Evolutionary conservation across 2,797 vertebrate genomes (phyloP).

Genomic region (Calcarius lapponicus): DNA sequence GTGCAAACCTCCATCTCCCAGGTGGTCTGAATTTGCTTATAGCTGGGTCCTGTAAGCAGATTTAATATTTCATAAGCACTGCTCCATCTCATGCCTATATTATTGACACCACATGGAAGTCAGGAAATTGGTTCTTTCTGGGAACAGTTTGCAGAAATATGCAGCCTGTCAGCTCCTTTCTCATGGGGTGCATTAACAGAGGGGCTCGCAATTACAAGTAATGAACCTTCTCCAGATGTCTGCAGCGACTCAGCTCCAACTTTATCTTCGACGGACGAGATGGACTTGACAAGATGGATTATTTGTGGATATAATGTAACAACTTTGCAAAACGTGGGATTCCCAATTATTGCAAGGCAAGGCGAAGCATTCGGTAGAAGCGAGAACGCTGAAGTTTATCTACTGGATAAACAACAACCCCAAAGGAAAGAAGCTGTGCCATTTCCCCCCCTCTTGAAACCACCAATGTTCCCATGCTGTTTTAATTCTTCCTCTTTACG

Average conservation of each 20-base stretch:
- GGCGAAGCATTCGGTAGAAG: constrained; percentile 38
- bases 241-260: constrained; percentile 81
- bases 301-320: constrained; percentile 70
- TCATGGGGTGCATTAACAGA: constrained; percentile 88
- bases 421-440: constrained; percentile 60
- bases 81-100: constrained; percentile 88
- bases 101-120: constrained; percentile 98
- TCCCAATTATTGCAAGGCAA: constrained; percentile 61
- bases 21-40: constrained; percentile 91
- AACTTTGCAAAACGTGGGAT: constrained; percentile 67
- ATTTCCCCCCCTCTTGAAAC: constrained; percentile 40
- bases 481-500: constrained; percentile 77
- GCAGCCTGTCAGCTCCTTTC: constrained; percentile 85
- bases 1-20: constrained; percentile 78
- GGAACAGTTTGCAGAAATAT: constrained; percentile 94
- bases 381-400: constrained; percentile 9
- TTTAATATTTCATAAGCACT: constrained; percentile 97
- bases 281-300: constrained; percentile 79
- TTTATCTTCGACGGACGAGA: constrained; percentile 73
- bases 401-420: constrained; percentile 61
- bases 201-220: constrained; percentile 89
- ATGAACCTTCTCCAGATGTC: constrained; percentile 92
- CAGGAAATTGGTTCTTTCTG: constrained; percentile 93
- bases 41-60: constrained; percentile 83
- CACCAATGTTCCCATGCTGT: constrained; percentile 64